A percentile compares a stretch with the other conserved stretches of the same genome.
Evolutionary conservation across 2,797 vertebrate species (phyloP).

Genomic region (Gallinago stenura): DNA sequence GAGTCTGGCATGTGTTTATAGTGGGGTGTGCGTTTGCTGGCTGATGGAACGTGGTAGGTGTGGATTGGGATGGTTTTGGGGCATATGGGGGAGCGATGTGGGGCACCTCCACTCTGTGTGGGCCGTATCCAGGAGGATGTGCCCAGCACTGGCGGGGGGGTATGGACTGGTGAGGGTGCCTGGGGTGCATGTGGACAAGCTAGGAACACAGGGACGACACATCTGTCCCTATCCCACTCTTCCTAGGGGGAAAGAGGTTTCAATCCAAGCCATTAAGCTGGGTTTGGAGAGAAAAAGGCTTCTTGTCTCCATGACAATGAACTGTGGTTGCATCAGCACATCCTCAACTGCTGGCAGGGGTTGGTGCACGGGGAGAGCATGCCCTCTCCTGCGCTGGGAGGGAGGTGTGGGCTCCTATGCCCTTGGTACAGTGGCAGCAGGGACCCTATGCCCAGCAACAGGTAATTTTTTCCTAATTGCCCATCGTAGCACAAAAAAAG

Average conservation of each 20-base stretch:
- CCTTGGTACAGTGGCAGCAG: not conserved
- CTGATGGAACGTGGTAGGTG: not conserved
- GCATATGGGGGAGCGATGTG: accelerated
- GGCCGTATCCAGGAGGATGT: not conserved
- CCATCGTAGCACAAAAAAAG: not conserved
- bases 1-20: not conserved
- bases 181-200: accelerated
- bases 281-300: constrained; percentile 68
- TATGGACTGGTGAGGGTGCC: not conserved
- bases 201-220: not conserved
- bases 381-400: not conserved
- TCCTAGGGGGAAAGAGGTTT: constrained; percentile 58
- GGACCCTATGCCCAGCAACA: not conserved
- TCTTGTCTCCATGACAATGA: constrained; percentile 76
- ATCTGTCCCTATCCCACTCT: constrained; percentile 5
- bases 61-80: not conserved
- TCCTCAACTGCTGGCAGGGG: constrained; percentile 20
- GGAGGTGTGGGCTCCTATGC: not conserved
- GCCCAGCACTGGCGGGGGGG: accelerated
- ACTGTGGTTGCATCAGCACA: constrained; percentile 34
- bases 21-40: accelerated
- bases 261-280: constrained; percentile 63
- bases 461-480: not conserved
- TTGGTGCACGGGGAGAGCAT: not conserved
- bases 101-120: not conserved